A percentile compares a stretch with the other conserved stretches of the same genome.
These are phyloP conservation scores for Arnoldichthys spilopterus DNA, from an alignment of 2,797 vertebrate species.

Conservation along the genomic window DNA sequence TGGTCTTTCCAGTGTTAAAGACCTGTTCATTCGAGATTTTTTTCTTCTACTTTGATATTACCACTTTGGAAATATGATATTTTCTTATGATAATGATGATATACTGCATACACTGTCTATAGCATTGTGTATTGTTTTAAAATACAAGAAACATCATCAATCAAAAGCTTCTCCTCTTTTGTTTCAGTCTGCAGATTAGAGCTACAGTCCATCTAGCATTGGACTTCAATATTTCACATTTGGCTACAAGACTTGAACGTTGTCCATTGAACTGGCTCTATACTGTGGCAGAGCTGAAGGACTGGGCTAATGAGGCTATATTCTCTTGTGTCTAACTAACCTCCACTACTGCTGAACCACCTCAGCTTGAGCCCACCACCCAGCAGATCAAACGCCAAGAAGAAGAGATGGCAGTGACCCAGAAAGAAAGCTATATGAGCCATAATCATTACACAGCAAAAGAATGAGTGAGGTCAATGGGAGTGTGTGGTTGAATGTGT, in stretches of 20 bases:
- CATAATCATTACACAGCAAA: conserved; percentile 23
- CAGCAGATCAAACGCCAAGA: conserved; percentile 38
- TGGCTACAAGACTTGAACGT: background rate
- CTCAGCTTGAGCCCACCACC: conserved; percentile 26
- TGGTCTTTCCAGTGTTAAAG: too few species aligned
- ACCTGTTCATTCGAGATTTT: too few species aligned
- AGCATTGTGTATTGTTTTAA: background rate
- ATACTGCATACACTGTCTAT: background rate
- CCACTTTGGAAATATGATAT: too few species aligned
- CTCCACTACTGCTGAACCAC: conserved; percentile 27
- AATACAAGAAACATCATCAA: background rate
- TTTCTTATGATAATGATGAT: too few species aligned
- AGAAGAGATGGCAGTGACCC: conserved; percentile 22
- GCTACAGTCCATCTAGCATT: background rate
- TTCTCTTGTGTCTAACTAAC: conserved; percentile 45
- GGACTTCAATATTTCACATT: background rate
- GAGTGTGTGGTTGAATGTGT: background rate
- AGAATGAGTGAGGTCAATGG: background rate
- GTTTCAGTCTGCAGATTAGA: background rate
- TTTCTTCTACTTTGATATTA: too few species aligned
- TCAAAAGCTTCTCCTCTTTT: background rate
- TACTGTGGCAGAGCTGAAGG: conserved; percentile 19
- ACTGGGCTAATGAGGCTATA: conserved; percentile 40
- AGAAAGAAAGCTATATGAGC: background rate
- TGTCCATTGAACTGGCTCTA: background rate